Percentiles rank a stretch among this genome's conserved stretches.
phyloP scores from a whole-genome alignment of 2,888 invertebrate genomes.

The Parelbella ahira region DNA sequence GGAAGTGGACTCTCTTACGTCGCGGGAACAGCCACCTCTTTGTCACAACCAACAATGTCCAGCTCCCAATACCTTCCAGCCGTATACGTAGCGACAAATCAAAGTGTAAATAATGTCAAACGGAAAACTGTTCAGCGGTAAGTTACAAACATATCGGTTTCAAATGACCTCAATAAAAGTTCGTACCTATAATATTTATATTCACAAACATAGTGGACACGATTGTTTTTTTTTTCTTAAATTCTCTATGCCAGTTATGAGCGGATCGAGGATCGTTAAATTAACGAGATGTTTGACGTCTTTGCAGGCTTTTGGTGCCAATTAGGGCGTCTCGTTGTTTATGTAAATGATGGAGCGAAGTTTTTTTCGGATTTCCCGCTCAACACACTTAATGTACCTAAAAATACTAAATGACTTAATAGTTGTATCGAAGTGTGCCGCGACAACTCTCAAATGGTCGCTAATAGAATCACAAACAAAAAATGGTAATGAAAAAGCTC shows the following conservation, averaged over 20 bases:
- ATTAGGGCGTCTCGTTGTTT: slow-evolving; percentile 37
- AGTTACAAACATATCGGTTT: too few relatives aligned
- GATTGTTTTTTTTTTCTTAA: too few relatives aligned
- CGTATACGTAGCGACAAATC: slow-evolving; percentile 22
- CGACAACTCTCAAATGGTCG: slow-evolving; percentile 72
- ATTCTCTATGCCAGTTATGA: slow-evolving; percentile 1
- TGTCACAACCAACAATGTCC: slow-evolving; percentile 44
- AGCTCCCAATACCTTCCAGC: slow-evolving; percentile 31
- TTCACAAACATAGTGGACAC: too few relatives aligned
- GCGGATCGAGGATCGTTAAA: slow-evolving; percentile 5
- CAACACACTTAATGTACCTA: slow-evolving; percentile 52
- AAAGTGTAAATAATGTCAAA: slow-evolving; percentile 17
- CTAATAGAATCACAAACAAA: slow-evolving; percentile 73
- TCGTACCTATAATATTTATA: too few relatives aligned
- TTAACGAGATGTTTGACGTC: slow-evolving; percentile 12
- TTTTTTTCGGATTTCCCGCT: slow-evolving; percentile 51
- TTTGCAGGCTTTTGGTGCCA: slow-evolving; percentile 30
- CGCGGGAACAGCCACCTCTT: slow-evolving; percentile 50
- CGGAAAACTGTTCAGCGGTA: too few relatives aligned
- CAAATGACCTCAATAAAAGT: too few relatives aligned
- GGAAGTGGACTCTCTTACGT: slow-evolving; percentile 28
- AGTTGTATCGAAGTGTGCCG: slow-evolving; percentile 64
- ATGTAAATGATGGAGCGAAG: slow-evolving; percentile 41
- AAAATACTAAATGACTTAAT: slow-evolving; percentile 74
- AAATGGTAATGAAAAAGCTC: slow-evolving; percentile 55